phyloP scores from a whole-genome alignment of 2,113 vertebrate genomes.

The Nannobrachium achirus region DNA sequence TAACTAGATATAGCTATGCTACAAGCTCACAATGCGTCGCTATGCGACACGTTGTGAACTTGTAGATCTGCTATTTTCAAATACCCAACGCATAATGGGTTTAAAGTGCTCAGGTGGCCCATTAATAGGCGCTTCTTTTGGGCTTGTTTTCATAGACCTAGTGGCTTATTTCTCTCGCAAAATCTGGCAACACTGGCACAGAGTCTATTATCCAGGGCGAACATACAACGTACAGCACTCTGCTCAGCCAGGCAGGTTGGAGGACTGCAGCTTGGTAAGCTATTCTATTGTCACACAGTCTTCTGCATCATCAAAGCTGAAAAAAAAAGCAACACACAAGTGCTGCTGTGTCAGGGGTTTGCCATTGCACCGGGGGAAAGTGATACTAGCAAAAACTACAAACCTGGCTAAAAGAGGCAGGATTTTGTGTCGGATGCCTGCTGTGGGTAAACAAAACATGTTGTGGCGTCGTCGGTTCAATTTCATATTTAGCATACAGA shows the following conservation, averaged over 20 bases:
- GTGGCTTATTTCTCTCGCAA: no score
- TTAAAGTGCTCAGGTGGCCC: no score
- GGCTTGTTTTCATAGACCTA: no score
- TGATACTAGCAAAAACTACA: conserved; percentile 24
- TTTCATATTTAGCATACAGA: no score
- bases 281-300: conserved; percentile 1
- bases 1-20: no score
- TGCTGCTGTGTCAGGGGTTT: conserved; percentile 22
- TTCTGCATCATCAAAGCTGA: conserved; percentile 13
- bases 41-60: no score
- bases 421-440: conserved; percentile 29
- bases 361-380: background rate
- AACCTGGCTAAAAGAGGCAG: conserved; percentile 2
- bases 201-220: no score
- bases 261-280: conserved; percentile 3
- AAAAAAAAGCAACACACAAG: background rate
- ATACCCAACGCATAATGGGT: no score
- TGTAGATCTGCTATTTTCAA: no score
- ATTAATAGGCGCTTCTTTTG: no score
- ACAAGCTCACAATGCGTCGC: no score
- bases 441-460: conserved; percentile 7
- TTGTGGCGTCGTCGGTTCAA: background rate
- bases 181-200: no score
- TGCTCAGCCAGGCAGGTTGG: background rate
- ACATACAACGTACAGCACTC: background rate